Evolutionary conservation across 2,797 vertebrate genomes (phyloP), one percentile per base, ranked within the genome.

Genomic region (Mus caroli): DNA sequence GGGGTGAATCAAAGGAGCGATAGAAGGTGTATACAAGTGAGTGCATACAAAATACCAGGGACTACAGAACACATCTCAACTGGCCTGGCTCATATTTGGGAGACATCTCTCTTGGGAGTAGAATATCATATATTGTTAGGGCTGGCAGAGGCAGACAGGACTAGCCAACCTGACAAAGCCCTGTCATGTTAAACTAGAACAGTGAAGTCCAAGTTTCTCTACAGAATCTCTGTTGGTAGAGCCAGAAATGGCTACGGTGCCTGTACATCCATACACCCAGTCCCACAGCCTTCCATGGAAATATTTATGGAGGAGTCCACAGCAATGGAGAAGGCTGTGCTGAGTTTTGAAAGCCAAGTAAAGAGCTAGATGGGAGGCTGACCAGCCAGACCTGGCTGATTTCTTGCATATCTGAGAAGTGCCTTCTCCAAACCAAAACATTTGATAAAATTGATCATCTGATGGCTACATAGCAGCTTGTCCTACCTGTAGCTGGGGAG

Each of bases 241-340:
- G 26, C 54, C 54, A 28, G 46, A 56, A 62, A 20, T 84, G 24
- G 52, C 9, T 31, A 54, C 19, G 12, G 58, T 77, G 20, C 7
- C 60, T 2, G 0, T 46, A 8, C 4, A 37, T 28, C 17, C 28
- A 0, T 34, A 50, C 0, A 64, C 15, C 12, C 37, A 0, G 3
- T 2, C 75, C 67, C 1, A 9, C 6, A 46, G 3, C 26, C 11
- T 89, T 56, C 24, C 1, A 10, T 0, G 28, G 50, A 31, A 17
- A 69, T 64, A 1, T 2, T 28, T 13, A n/a, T 46, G 54, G 52
- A 54, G 77, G 86, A 22, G 3, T 17, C 14, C n/a, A 64, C 56
- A 75, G 43, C 22, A 24, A 37, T 22, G 0, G 15, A 73, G 26
- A 77, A 60, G 7, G 69, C 73, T 20, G 1, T 0, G 22, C 52